phyloP scores from a whole-genome alignment of 1,140 invertebrate species.

The Goniozus legneri region DNA sequence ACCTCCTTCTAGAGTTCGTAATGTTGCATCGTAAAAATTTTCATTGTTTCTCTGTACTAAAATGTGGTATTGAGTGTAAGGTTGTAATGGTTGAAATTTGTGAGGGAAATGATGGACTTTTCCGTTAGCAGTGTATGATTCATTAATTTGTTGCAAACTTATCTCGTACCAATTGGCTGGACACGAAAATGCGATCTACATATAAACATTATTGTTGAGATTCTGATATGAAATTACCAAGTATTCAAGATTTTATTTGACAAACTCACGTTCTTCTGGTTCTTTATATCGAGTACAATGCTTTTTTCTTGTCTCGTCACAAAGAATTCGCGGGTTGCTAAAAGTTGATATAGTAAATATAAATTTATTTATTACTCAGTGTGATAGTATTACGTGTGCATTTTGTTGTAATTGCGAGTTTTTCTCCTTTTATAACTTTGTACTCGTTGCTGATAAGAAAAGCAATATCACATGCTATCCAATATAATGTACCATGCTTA shows the following conservation, averaged over 20 bases:
- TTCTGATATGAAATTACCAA: background rate
- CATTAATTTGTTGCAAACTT: background rate
- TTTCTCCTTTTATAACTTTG: background rate
- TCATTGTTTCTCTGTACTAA: background rate
- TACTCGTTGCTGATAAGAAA: background rate
- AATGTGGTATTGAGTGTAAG: conserved; percentile 10
- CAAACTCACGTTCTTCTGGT: no score
- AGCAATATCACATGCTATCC: background rate
- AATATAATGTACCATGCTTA: conserved; percentile 2
- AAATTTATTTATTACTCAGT: no score
- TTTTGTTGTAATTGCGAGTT: conserved; percentile 6
- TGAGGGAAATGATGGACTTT: background rate
- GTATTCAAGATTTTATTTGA: no score
- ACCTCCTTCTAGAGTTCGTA: conserved; percentile 20
- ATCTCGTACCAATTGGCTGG: conserved; percentile 15
- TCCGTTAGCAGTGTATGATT: background rate
- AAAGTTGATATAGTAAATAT: no score
- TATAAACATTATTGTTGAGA: background rate
- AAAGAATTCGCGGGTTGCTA: no score
- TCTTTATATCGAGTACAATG: no score
- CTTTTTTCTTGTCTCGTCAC: no score
- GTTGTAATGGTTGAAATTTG: background rate
- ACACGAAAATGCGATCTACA: conserved; percentile 8
- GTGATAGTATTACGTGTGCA: conserved; percentile 17
- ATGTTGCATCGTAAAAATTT: background rate